Conservation (phyloP, 2,113 vertebrate genomes). For the Indicator maculatus region DNA sequence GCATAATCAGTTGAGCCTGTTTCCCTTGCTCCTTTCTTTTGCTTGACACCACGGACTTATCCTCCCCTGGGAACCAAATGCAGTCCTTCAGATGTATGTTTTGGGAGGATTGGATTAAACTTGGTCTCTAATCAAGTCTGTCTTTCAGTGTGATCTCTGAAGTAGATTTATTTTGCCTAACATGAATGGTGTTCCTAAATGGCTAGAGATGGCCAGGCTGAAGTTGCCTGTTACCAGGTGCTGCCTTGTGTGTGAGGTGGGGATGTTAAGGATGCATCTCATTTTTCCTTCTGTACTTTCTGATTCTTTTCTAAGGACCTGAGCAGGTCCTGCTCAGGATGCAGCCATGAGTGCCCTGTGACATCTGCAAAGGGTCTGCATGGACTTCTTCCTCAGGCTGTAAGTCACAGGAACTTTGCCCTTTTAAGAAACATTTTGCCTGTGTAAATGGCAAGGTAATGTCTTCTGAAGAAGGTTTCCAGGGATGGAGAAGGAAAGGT, state of each 20-base stretch:
- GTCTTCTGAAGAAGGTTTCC: neutral
- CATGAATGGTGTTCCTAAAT: fast-evolving
- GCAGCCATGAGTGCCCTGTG: fast-evolving
- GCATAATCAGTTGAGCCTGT: neutral
- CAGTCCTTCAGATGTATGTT: neutral
- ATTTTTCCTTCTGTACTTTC: neutral
- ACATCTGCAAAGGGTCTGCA: neutral
- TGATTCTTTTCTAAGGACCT: neutral
- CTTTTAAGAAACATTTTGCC: neutral
- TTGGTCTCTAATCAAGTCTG: neutral
- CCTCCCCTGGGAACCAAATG: neutral
- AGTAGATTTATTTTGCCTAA: neutral
- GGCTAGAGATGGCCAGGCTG: neutral
- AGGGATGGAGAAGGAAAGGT: neutral
- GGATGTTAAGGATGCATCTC: neutral
- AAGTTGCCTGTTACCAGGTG: neutral
- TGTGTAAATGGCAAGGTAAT: neutral
- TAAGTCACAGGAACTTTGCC: fast-evolving
- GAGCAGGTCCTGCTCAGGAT: neutral
- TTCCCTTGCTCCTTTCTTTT: neutral
- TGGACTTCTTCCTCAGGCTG: neutral
- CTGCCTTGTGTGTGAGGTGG: fast-evolving
- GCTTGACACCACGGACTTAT: neutral
- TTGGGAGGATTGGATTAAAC: neutral
- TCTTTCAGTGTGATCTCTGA: neutral